A percentile compares a stretch with the other conserved stretches of the same genome.
These are phyloP conservation scores for Carettochelys insculpta DNA, from an alignment of 2,113 vertebrate genomes.

Conservation along the genomic window DNA sequence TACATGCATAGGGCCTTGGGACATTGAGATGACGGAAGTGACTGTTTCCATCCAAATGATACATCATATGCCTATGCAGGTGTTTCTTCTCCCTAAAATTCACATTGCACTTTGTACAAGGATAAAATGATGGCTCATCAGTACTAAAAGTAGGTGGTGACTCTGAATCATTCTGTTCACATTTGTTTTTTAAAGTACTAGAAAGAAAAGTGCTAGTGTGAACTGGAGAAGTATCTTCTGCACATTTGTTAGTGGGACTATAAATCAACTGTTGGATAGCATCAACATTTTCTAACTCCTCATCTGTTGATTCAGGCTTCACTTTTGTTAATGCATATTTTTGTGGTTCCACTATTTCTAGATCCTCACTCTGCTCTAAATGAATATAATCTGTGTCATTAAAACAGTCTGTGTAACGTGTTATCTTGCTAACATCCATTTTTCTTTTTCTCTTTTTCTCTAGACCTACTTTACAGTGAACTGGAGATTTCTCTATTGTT, in stretches of 20 bases:
- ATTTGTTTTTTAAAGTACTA: constrained; percentile 81
- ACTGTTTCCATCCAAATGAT: constrained; percentile 95
- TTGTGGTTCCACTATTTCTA: constrained; percentile 77
- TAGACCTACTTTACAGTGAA: constrained; percentile 80
- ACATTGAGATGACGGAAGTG: constrained; percentile 89
- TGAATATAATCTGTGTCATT: constrained; percentile 81
- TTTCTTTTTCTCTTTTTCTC: constrained; percentile 86
- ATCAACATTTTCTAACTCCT: constrained; percentile 80
- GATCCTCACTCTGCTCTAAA: constrained; percentile 80
- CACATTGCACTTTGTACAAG: constrained; percentile 92
- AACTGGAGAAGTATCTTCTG: constrained; percentile 85
- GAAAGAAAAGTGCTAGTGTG: constrained; percentile 83
- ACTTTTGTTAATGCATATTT: constrained; percentile 80
- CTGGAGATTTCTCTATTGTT: constrained; percentile 78
- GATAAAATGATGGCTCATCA: constrained; percentile 89
- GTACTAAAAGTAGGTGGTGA: constrained; percentile 82
- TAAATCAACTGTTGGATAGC: constrained; percentile 84
- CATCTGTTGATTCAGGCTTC: constrained; percentile 81
- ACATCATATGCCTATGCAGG: constrained; percentile 98
- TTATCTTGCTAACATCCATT: constrained; percentile 84
- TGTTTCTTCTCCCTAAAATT: constrained; percentile 93
- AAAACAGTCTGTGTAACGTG: constrained; percentile 85
- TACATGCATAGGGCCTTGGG: constrained; percentile 90
- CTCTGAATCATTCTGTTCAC: constrained; percentile 83
- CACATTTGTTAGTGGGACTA: constrained; percentile 79